Evolutionary conservation across 2,797 vertebrate genomes (phyloP).

Genomic region (Corythornis leucogaster): DNA sequence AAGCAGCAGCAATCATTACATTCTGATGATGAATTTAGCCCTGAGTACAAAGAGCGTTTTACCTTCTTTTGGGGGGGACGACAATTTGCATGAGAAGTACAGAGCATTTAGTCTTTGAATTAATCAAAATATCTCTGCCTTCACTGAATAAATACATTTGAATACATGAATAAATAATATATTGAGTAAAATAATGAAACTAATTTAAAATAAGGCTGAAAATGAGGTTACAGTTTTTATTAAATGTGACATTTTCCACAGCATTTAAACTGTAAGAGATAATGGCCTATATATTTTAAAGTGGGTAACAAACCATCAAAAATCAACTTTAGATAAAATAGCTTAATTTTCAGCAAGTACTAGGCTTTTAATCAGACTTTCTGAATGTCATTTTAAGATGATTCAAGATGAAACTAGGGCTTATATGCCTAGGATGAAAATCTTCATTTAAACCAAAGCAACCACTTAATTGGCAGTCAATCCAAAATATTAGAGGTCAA

Average conservation of each 20-base stretch:
- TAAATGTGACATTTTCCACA: conserved; percentile 56
- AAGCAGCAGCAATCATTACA: background rate
- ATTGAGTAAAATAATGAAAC: conserved; percentile 56
- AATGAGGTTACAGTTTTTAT: conserved; percentile 47
- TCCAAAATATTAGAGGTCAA: background rate
- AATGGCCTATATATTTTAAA: conserved; percentile 51
- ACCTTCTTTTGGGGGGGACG: background rate
- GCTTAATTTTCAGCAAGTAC: conserved; percentile 29
- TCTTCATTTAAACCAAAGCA: conserved; percentile 15
- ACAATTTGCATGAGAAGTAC: conserved; percentile 43
- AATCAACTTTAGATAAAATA: conserved; percentile 17
- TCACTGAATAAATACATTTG: conserved; percentile 52
- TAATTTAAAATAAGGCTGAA: conserved; percentile 23
- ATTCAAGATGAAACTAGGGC: background rate
- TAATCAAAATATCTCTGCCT: conserved; percentile 60
- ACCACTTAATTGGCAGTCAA: background rate
- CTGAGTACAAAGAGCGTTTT: conserved; percentile 27
- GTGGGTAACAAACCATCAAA: conserved; percentile 24
- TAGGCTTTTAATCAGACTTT: conserved; percentile 4
- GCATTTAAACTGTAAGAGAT: conserved; percentile 43
- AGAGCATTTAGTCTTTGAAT: conserved; percentile 54
- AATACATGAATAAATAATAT: conserved; percentile 58
- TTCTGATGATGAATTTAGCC: conserved; percentile 44
- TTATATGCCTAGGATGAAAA: conserved; percentile 13
- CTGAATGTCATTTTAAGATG: background rate